Conservation (phyloP, 2,888 invertebrate species). For the Tortrix viridana region DNA sequence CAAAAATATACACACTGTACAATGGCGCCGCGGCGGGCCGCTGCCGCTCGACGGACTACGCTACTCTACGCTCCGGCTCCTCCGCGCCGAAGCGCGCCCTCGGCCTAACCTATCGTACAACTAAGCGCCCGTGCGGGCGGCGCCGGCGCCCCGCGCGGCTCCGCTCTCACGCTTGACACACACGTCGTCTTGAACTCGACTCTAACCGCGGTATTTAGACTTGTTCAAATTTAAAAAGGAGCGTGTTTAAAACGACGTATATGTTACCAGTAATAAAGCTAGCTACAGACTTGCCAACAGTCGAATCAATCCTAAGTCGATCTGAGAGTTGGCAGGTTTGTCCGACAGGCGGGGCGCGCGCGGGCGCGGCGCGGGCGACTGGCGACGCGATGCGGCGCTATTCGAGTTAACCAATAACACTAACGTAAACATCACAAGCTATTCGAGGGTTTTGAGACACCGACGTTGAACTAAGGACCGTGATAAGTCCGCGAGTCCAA, state of each 20-base stretch:
- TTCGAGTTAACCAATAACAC: slow-evolving; percentile 11
- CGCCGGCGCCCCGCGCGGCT: not conserved
- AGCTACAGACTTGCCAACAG: not conserved
- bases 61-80: slow-evolving; percentile 19
- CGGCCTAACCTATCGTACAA: slow-evolving; percentile 3
- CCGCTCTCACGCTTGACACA: not conserved
- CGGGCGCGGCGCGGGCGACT: slow-evolving; percentile 25
- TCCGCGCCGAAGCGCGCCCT: slow-evolving; percentile 25
- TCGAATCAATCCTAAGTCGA: no score
- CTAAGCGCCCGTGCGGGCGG: slow-evolving; percentile 6
- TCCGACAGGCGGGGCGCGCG: slow-evolving; percentile 25
- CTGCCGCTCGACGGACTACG: slow-evolving; percentile 13
- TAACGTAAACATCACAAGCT: slow-evolving; percentile 21
- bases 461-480: not conserved
- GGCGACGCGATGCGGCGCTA: slow-evolving; percentile 32
- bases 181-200: no score
- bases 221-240: no score
- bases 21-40: slow-evolving; percentile 39
- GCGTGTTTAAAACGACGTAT: not conserved
- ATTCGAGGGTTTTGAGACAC: slow-evolving; percentile 17
- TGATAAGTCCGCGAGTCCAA: not conserved
- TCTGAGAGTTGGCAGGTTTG: not conserved
- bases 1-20: slow-evolving; percentile 84
- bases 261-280: not conserved
- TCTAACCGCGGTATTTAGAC: no score